These are phyloP conservation scores for Druon quercuslanigerum DNA, from an alignment of 1,140 invertebrate species.

Conservation along the genomic window DNA sequence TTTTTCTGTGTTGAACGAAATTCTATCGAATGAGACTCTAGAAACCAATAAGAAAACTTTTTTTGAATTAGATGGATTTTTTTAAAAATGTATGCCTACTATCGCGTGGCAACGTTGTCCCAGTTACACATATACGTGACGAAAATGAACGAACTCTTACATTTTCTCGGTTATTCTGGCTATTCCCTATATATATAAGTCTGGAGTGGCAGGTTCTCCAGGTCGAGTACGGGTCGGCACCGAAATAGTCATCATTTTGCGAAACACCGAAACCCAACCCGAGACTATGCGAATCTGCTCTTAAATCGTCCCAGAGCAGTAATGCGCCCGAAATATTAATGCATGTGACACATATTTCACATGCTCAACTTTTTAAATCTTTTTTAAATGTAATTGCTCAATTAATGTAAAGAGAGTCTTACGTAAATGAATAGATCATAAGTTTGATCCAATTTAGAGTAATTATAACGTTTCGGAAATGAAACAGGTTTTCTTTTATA, in stretches of 20 bases:
- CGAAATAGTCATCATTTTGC: slow-evolving; percentile 37
- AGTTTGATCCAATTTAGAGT: no score
- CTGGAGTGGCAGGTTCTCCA: slow-evolving; percentile 34
- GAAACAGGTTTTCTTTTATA: background rate
- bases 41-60: background rate
- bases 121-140: slow-evolving; percentile 46
- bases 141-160: slow-evolving; percentile 40
- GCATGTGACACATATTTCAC: no score
- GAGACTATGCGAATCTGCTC: no score
- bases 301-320: no score
- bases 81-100: slow-evolving; percentile 45
- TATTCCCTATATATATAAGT: slow-evolving; percentile 34
- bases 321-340: no score
- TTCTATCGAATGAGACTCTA: no score
- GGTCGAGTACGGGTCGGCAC: slow-evolving; percentile 34
- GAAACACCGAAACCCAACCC: background rate
- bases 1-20: no score
- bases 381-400: background rate
- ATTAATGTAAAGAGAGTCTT: no score
- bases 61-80: slow-evolving; percentile 47
- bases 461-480: background rate
- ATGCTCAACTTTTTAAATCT: no score
- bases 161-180: slow-evolving; percentile 37
- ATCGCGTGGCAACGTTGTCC: slow-evolving; percentile 50
- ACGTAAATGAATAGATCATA: no score